These are phyloP conservation scores for Pocillopora verrucosa DNA, from an alignment of 64 coral and sea anemone genomes.

Conservation along the genomic window DNA sequence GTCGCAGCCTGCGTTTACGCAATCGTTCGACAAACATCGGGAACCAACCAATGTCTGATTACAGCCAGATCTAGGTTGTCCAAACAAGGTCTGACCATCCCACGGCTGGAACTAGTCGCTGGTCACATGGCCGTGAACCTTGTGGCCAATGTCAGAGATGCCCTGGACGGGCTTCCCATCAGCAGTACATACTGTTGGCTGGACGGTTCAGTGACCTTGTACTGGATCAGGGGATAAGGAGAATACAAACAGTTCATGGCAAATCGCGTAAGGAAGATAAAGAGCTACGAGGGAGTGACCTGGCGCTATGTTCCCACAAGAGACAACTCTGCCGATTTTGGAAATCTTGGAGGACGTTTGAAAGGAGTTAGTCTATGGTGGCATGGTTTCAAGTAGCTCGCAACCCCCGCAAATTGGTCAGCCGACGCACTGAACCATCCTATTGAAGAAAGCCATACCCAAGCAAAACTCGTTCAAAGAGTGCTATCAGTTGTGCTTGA, in stretches of 20 bases:
- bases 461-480: not conserved
- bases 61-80: constrained; percentile 11
- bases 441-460: not conserved
- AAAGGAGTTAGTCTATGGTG: not conserved
- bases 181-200: constrained; percentile 11
- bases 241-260: constrained; percentile 17
- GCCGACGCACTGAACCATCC: not conserved
- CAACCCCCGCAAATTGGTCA: not conserved
- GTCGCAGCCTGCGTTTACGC: constrained; percentile 8
- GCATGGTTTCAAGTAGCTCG: not conserved
- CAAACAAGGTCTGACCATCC: constrained; percentile 34
- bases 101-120: constrained; percentile 16
- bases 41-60: not conserved
- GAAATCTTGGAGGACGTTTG: not conserved
- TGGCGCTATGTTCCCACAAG: constrained; percentile 9
- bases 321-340: constrained; percentile 23
- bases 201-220: constrained; percentile 15
- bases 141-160: not conserved
- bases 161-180: not conserved
- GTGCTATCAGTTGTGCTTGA: not conserved
- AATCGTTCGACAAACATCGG: not conserved
- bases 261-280: constrained; percentile 10
- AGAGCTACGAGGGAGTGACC: not conserved
- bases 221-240: constrained; percentile 18
- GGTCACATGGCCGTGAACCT: constrained; percentile 32